phyloP scores from a whole-genome alignment of 2,888 invertebrate genomes.

The Ichneumoninae sp. region DNA sequence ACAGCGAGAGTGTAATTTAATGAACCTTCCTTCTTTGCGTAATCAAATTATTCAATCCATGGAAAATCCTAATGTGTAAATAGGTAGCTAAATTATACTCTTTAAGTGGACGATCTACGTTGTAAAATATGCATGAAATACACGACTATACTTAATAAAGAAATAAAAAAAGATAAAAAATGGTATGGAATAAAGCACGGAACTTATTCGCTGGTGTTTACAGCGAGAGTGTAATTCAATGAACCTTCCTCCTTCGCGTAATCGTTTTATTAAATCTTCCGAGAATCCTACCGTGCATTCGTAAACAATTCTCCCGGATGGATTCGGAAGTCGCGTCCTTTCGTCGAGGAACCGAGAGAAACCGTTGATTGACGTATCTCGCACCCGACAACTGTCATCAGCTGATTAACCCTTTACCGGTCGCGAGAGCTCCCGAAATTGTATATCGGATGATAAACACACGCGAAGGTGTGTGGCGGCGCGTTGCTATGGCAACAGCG shows the following conservation, averaged over 20 bases:
- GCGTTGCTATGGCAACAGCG: constrained; percentile 44
- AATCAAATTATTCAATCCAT: neutral
- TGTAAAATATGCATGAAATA: too few relatives aligned
- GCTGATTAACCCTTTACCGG: constrained; percentile 36
- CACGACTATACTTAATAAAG: too few relatives aligned
- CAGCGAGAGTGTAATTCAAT: neutral
- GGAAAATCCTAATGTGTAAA: neutral
- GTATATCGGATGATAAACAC: neutral
- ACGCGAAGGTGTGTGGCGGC: neutral
- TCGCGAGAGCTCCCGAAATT: neutral
- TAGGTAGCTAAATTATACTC: too few relatives aligned
- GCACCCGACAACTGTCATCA: constrained; percentile 23
- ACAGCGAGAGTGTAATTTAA: neutral
- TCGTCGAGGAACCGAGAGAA: neutral
- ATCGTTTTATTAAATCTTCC: constrained; percentile 5
- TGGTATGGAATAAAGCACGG: too few relatives aligned
- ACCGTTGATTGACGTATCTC: constrained; percentile 3
- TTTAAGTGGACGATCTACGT: too few relatives aligned
- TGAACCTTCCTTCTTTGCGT: constrained; percentile 12
- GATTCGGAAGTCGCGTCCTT: constrained; percentile 4
- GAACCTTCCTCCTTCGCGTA: constrained; percentile 9
- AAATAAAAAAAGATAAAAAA: too few relatives aligned
- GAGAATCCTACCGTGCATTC: neutral
- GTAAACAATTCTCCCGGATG: neutral
- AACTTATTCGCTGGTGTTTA: neutral